phyloP scores from a whole-genome alignment of 2,113 vertebrate genomes.

The Xerus inauris region DNA sequence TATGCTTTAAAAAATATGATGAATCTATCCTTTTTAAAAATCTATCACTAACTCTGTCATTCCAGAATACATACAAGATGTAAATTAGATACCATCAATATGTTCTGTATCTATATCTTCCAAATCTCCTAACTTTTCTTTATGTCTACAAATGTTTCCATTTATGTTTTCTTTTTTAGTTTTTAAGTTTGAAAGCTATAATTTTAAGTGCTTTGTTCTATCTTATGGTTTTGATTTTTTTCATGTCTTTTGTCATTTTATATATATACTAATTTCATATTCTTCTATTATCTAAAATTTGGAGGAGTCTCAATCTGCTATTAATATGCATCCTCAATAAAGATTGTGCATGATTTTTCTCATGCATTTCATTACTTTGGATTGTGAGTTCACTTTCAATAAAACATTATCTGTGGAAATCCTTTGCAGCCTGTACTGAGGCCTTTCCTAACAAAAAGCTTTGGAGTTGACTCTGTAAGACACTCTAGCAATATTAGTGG shows the following conservation, averaged over 20 bases:
- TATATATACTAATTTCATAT: neutral
- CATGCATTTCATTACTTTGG: neutral
- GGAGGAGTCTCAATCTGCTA: neutral
- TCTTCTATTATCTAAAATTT: neutral
- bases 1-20: neutral
- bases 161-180: neutral
- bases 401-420: neutral
- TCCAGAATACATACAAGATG: neutral
- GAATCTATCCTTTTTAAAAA: neutral
- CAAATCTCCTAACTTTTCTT: neutral
- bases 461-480: neutral
- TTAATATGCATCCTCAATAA: neutral
- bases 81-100: neutral
- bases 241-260: neutral
- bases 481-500: neutral
- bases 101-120: neutral
- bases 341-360: neutral
- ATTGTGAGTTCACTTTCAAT: neutral
- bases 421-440: neutral
- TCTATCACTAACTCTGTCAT: neutral
- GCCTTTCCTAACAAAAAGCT: neutral
- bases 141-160: neutral
- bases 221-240: neutral
- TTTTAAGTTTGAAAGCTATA: neutral
- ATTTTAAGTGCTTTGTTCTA: neutral